Evolutionary conservation across 2,113 vertebrate genomes (phyloP), one percentile per base, ranked within the genome.

Genomic region (Corapipo altera): DNA sequence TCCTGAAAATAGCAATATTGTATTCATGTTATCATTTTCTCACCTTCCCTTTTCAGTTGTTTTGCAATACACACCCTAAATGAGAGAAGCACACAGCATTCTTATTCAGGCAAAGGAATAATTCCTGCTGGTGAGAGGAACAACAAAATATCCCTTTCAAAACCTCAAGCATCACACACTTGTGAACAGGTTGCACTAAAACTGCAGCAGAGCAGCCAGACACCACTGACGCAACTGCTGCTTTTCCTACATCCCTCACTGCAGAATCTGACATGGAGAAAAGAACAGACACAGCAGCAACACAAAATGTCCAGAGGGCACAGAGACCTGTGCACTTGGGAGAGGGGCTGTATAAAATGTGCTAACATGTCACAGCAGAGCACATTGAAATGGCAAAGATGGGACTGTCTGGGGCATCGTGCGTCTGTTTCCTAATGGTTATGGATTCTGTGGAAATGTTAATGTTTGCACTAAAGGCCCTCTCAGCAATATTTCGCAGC

Each of bases 401-500:
- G 88, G 65, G 41, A 41, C 52, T 5, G 15, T 74, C 80, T 61
- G 64, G 82, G 46, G 52, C 81, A 89, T 72, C 33, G 2, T 86
- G n/a, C 39, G 91, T 71, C 70, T 88, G 61, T 58, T 88, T 74
- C 57, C 73, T 94, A 94, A 88, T 76, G 77, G 61, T 79, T 94
- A 69, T 73, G 62, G 74, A 85, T 85, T 85, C 67, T 67, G 52
- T 33, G 2, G 62, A 95, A 94, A 93, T 77, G 83, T 37, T 93
- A 91, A 91, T 90, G 76, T 78, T 97, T 88, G 86, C 44, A 15
- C 62, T 73, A 70, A 93, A 95, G 88, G 73, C 72, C 69, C 55
- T 89, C 85, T 94, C 59, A 94, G 93, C 86, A 94, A 94, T 93
- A 94, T 94, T 97, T 72, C 84, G n/a, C 93, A 88, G 75, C n/a